Conservation (phyloP, 2,888 invertebrate species). For the Drosophila anomelani region DNA sequence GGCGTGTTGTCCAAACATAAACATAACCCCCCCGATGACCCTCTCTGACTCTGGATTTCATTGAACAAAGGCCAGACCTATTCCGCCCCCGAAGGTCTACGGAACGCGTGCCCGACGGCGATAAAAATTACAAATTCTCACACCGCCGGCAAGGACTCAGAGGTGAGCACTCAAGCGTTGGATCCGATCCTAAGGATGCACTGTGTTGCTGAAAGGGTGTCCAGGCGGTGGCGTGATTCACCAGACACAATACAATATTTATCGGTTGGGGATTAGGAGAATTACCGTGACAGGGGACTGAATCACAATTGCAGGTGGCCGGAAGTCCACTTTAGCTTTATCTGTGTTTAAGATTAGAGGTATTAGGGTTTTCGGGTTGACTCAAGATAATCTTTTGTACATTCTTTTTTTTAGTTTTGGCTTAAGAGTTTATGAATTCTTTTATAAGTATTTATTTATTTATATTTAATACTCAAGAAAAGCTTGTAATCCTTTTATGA, state of each 20-base stretch:
- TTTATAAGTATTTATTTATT: background rate
- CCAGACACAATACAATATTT: constrained; percentile 44
- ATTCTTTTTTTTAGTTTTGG: background rate
- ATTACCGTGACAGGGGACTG: constrained; percentile 27
- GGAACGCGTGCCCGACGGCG: constrained; percentile 66
- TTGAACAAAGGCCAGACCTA: constrained; percentile 53
- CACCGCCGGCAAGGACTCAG: constrained; percentile 7
- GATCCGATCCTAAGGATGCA: constrained; percentile 41
- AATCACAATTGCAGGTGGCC: constrained; percentile 19
- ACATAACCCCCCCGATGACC: constrained; percentile 53
- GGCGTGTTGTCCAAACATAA: constrained; percentile 79
- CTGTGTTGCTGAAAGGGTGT: constrained; percentile 38
- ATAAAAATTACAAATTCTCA: constrained; percentile 70
- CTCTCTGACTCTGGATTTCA: constrained; percentile 20
- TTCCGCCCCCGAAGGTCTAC: background rate
- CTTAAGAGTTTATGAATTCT: background rate
- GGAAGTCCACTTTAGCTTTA: constrained; percentile 5
- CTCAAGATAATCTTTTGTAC: background rate
- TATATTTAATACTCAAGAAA: background rate
- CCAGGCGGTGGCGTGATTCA: constrained; percentile 46
- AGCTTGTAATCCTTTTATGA: background rate
- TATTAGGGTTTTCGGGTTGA: background rate
- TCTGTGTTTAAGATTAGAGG: constrained; percentile 17
- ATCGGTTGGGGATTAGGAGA: constrained; percentile 40
- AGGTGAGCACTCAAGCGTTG: constrained; percentile 68